These are phyloP conservation scores for Dryoscopus gambensis DNA, from an alignment of 2,113 vertebrate species.

Conservation along the genomic window DNA sequence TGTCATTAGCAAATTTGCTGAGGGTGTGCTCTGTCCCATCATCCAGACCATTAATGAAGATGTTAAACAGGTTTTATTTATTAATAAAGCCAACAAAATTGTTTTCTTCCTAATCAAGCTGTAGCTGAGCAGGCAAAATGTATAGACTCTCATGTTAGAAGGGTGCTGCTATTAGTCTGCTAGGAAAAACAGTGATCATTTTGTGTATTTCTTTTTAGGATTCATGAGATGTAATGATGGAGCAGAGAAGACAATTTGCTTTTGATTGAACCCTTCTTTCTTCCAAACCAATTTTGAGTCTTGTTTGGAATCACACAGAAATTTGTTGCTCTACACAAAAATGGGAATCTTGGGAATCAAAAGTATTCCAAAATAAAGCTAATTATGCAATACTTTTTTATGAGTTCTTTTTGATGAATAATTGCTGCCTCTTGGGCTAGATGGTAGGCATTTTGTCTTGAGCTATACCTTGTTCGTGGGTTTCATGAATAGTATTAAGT, in stretches of 20 bases:
- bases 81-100: not conserved
- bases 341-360: not conserved
- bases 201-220: not conserved
- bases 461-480: not conserved
- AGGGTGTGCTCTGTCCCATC: not conserved
- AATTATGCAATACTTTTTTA: not conserved
- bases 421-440: not conserved
- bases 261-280: not conserved
- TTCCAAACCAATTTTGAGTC: not conserved
- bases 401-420: not conserved
- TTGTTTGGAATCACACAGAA: not conserved
- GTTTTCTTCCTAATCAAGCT: not conserved
- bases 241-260: not conserved
- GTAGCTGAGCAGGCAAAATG: not conserved
- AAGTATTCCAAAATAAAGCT: not conserved
- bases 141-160: not conserved
- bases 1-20: not conserved
- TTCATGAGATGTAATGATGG: fast-evolving
- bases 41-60: not conserved
- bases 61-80: not conserved
- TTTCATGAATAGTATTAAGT: not conserved
- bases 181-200: not conserved
- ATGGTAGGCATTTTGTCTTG: not conserved
- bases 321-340: not conserved
- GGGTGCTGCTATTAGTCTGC: not conserved